These are phyloP conservation scores for Aphelinus atriplicis DNA, from an alignment of 1,140 invertebrate genomes.

Conservation along the genomic window DNA sequence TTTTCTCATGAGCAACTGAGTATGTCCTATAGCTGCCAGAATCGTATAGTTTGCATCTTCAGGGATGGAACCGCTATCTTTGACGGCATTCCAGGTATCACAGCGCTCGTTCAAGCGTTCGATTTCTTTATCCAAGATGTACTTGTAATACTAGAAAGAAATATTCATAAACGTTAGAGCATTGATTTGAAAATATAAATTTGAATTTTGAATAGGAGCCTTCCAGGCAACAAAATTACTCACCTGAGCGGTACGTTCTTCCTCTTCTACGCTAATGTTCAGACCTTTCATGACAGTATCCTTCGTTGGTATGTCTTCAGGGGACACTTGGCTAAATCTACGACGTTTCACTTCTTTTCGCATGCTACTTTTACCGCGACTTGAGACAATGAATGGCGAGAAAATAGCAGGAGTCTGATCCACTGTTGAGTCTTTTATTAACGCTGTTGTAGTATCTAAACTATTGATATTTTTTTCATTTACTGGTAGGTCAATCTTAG, in stretches of 20 bases:
- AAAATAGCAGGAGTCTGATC: conserved; percentile 42
- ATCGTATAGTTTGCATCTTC: conserved; percentile 71
- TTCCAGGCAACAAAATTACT: not conserved
- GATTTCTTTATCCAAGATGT: conserved; percentile 65
- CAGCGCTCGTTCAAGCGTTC: conserved; percentile 61
- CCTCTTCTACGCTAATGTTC: conserved; percentile 60
- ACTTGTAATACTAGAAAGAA: conserved; percentile 66
- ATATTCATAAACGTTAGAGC: too few relatives aligned
- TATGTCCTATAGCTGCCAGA: conserved; percentile 74
- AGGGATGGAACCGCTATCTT: conserved; percentile 47
- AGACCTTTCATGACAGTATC: conserved; percentile 56
- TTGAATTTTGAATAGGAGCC: too few relatives aligned
- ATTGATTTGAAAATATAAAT: too few relatives aligned
- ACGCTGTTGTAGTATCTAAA: too few relatives aligned
- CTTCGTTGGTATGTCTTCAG: conserved; percentile 55
- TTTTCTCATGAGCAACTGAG: conserved; percentile 73
- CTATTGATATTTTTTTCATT: too few relatives aligned
- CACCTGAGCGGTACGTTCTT: conserved; percentile 59
- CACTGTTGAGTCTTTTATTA: too few relatives aligned
- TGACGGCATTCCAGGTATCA: conserved; percentile 60
- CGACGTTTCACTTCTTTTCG: conserved; percentile 61
- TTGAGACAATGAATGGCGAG: conserved; percentile 56
- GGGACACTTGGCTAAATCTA: conserved; percentile 48
- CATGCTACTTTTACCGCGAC: conserved; percentile 63
- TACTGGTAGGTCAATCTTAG: too few relatives aligned